Evolutionary conservation across 2,888 invertebrate species (phyloP).

Genomic region (Polydesmus complanatus): DNA sequence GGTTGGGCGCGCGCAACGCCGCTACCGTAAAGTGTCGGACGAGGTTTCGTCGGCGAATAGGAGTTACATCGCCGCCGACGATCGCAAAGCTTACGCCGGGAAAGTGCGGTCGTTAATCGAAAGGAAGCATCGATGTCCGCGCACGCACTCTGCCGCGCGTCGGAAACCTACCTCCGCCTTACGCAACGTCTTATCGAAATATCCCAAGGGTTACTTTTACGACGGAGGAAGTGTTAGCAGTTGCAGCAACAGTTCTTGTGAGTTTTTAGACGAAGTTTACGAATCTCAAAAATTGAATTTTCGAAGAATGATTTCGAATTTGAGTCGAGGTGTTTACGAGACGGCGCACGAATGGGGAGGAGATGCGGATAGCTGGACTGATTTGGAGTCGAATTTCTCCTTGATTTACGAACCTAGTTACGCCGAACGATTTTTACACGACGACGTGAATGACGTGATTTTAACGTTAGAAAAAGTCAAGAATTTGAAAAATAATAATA

Average conservation of each 20-base stretch:
- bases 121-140: slow-evolving; percentile 7
- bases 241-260: background rate
- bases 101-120: slow-evolving; percentile 17
- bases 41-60: background rate
- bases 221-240: background rate
- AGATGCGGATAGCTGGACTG: slow-evolving; percentile 22
- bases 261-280: slow-evolving; percentile 13
- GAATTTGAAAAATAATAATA: slow-evolving; percentile 7
- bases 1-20: slow-evolving; percentile 4
- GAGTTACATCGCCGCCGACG: background rate
- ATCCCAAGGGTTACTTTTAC: background rate
- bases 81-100: slow-evolving; percentile 16
- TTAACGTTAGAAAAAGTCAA: slow-evolving; percentile 14
- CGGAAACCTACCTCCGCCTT: slow-evolving; percentile 1
- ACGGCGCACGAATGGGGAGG: slow-evolving; percentile 1
- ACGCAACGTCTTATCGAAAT: slow-evolving; percentile 1
- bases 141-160: background rate
- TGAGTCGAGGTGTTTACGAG: background rate
- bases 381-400: slow-evolving; percentile 22
- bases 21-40: slow-evolving; percentile 2
- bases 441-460: slow-evolving; percentile 8
- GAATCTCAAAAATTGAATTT: slow-evolving; percentile 14
- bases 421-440: background rate
- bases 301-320: slow-evolving; percentile 11
- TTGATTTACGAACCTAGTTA: slow-evolving; percentile 24